Conservation (phyloP, 1,140 invertebrate species). For the Aphelinus atriplicis region DNA sequence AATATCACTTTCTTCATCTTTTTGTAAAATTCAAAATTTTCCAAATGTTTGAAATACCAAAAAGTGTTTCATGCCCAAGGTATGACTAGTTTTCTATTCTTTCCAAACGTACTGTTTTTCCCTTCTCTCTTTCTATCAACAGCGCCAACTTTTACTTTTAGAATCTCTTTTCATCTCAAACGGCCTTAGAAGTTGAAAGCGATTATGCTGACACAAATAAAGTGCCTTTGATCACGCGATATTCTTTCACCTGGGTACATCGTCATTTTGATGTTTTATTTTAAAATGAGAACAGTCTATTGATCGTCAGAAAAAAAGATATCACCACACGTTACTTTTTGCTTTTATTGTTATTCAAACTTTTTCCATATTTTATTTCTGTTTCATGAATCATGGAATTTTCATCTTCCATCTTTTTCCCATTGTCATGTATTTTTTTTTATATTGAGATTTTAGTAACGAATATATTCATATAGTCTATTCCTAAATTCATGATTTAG, state of each 20-base stretch:
- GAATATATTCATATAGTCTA: too few relatives aligned
- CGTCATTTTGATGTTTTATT: constrained; percentile 36
- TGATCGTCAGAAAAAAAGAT: constrained; percentile 21
- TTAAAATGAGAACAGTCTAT: constrained; percentile 28
- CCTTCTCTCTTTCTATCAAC: constrained; percentile 11
- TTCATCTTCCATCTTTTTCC: too few relatives aligned
- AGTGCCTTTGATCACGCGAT: constrained; percentile 29
- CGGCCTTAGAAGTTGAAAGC: constrained; percentile 30
- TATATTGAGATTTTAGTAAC: too few relatives aligned
- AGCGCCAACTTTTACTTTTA: constrained; percentile 34
- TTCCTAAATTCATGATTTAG: too few relatives aligned
- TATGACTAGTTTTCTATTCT: constrained; percentile 22
- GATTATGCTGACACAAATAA: constrained; percentile 29
- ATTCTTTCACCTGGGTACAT: constrained; percentile 23
- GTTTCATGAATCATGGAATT: not conserved
- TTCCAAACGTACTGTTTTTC: constrained; percentile 1
- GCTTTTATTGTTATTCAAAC: not conserved
- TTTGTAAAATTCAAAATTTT: constrained; percentile 9
- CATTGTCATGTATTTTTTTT: too few relatives aligned
- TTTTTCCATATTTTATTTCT: not conserved
- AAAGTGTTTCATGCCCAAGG: constrained; percentile 25
- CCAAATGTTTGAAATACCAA: constrained; percentile 2
- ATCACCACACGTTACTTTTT: constrained; percentile 27
- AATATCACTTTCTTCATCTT: constrained; percentile 2
- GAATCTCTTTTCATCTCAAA: constrained; percentile 34